Conservation (phyloP, 2,113 vertebrate genomes). For the Menidia beryllina region DNA sequence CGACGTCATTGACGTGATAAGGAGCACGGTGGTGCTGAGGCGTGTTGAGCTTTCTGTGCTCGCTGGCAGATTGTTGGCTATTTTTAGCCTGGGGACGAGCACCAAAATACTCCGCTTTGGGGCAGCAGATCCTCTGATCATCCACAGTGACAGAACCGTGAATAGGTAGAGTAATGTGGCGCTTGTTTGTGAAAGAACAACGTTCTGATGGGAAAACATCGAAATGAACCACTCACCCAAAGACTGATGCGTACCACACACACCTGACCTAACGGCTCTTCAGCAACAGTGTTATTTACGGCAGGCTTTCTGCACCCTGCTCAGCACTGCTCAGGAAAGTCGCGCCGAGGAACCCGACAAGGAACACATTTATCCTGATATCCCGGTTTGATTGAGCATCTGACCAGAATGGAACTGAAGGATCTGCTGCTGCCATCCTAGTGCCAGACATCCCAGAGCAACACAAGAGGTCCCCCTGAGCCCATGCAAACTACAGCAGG, state of each 20-base stretch:
- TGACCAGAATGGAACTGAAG: not conserved
- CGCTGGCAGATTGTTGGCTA: conserved; percentile 57
- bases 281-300: too few species aligned
- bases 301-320: too few species aligned
- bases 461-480: not conserved
- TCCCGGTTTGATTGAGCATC: not conserved
- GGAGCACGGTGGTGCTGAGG: conserved; percentile 17
- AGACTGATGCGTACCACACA: too few species aligned
- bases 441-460: not conserved
- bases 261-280: too few species aligned
- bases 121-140: conserved; percentile 1
- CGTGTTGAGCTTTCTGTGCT: conserved; percentile 16
- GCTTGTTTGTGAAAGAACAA: not conserved
- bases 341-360: too few species aligned
- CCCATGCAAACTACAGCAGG: not conserved
- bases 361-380: not conserved
- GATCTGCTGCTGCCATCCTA: too few species aligned
- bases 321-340: too few species aligned
- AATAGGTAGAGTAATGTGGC: not conserved
- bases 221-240: not conserved
- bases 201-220: not conserved
- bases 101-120: conserved; percentile 44
- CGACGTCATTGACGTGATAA: conserved; percentile 70
- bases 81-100: conserved; percentile 55
- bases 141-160: not conserved